These are phyloP conservation scores for Epinotia demarniana DNA, from an alignment of 2,888 invertebrate genomes.

Conservation along the genomic window DNA sequence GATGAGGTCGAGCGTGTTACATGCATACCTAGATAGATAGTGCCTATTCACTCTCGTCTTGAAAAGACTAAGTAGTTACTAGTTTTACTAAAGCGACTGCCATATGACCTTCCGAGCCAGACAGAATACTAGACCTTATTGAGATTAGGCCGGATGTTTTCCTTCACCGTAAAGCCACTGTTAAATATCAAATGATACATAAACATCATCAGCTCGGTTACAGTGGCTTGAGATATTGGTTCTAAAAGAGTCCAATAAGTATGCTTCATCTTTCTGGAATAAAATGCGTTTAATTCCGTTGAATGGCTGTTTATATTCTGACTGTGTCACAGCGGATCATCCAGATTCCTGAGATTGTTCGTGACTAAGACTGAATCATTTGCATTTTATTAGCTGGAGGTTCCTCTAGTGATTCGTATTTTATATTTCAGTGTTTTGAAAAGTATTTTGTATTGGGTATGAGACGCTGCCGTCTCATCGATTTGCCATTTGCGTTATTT, in stretches of 20 bases:
- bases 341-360: conserved; percentile 12
- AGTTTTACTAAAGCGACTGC: background rate
- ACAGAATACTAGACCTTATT: too few species aligned
- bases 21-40: too few species aligned
- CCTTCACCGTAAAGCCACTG: too few species aligned
- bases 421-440: background rate
- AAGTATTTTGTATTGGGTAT: background rate
- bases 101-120: background rate
- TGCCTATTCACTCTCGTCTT: too few species aligned
- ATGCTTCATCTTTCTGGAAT: background rate
- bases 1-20: too few species aligned
- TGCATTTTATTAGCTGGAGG: conserved; percentile 15
- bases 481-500: background rate
- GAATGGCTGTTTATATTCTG: conserved; percentile 19
- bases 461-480: background rate
- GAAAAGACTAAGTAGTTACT: too few species aligned
- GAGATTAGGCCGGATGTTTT: too few species aligned
- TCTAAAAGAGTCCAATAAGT: background rate
- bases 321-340: background rate
- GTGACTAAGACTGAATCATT: conserved; percentile 30
- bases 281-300: background rate
- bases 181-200: too few species aligned
- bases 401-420: conserved; percentile 11
- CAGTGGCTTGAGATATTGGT: too few species aligned
- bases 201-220: too few species aligned